phyloP scores from a whole-genome alignment of 2,888 invertebrate genomes.

The Euspilapteryx auroguttella region DNA sequence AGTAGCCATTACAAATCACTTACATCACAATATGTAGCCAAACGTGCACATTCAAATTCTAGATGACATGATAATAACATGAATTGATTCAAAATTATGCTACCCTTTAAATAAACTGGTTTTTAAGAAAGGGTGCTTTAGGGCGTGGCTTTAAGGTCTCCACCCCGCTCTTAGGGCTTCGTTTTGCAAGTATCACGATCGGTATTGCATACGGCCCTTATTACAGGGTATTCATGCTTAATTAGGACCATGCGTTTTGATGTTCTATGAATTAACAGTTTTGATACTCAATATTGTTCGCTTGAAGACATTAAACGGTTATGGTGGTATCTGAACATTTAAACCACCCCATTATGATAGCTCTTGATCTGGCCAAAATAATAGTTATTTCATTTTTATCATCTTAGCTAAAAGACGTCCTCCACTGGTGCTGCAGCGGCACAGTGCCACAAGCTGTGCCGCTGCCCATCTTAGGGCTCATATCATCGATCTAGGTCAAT shows the following conservation, averaged over 20 bases:
- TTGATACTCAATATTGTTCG: constrained; percentile 22
- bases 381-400: too few relatives aligned
- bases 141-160: constrained; percentile 33
- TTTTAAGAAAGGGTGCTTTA: too few relatives aligned
- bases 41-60: constrained; percentile 31
- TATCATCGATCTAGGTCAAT: too few relatives aligned
- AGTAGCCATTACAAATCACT: constrained; percentile 28
- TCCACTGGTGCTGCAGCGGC: too few relatives aligned
- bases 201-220: constrained; percentile 44
- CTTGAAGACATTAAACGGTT: too few relatives aligned
- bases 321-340: too few relatives aligned
- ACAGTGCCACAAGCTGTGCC: too few relatives aligned
- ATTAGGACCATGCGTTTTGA: constrained; percentile 31
- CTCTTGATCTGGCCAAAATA: too few relatives aligned
- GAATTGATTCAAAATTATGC: constrained; percentile 41
- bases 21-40: constrained; percentile 11
- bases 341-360: too few relatives aligned
- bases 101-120: constrained; percentile 44
- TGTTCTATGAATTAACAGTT: constrained; percentile 11
- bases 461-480: too few relatives aligned
- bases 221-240: constrained; percentile 55
- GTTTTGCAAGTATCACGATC: constrained; percentile 25
- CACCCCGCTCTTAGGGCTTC: too few relatives aligned
- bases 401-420: too few relatives aligned
- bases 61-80: constrained; percentile 51